These are phyloP conservation scores for Malurus leucopterus DNA, from an alignment of 2,797 vertebrate species.

Conservation along the genomic window DNA sequence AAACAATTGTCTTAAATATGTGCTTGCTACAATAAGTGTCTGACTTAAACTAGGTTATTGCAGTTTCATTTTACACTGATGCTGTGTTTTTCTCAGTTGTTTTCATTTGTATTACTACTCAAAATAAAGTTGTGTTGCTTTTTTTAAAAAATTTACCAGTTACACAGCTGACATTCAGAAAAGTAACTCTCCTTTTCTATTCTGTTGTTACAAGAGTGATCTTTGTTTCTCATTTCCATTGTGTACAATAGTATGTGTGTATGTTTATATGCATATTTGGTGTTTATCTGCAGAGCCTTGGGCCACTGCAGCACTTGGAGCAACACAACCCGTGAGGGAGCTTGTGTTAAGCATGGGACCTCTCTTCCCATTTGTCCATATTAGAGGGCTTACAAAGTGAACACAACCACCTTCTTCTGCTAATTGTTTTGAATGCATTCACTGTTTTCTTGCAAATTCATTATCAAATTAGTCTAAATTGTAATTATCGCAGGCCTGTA, in stretches of 20 bases:
- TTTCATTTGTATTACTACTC: neutral
- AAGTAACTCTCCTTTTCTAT: neutral
- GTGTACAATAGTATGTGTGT: rapidly evolving
- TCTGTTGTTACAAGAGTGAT: neutral
- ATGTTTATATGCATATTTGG: neutral
- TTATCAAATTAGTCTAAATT: neutral
- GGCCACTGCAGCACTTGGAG: neutral
- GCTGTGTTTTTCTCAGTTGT: neutral
- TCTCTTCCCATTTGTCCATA: neutral
- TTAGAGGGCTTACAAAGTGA: neutral
- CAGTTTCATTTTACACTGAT: neutral
- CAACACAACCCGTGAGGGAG: neutral
- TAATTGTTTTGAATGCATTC: neutral
- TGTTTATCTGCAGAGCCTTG: neutral
- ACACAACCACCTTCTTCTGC: neutral
- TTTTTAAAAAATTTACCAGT: neutral
- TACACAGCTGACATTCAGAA: neutral
- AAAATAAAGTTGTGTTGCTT: neutral
- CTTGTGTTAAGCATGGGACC: neutral
- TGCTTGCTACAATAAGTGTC: neutral
- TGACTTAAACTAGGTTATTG: neutral
- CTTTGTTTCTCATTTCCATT: neutral
- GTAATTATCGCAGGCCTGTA: neutral
- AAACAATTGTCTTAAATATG: neutral
- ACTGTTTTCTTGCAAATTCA: neutral